Evolutionary conservation across 1,140 invertebrate species (phyloP).

Genomic region (Saxidomus purpurata): DNA sequence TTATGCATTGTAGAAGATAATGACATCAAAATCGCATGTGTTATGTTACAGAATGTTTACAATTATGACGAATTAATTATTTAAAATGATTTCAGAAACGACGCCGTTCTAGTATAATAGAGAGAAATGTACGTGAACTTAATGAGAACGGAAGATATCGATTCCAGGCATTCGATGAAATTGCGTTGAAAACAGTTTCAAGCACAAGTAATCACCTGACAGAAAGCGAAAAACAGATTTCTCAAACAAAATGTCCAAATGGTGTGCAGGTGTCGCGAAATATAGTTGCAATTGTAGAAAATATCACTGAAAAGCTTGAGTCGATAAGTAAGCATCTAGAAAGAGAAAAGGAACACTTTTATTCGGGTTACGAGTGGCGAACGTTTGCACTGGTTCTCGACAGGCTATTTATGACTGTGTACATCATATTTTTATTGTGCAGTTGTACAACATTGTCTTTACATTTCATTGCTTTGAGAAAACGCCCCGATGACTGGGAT

Average conservation of each 20-base stretch:
- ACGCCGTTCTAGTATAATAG: not conserved
- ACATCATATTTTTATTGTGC: conserved; percentile 7
- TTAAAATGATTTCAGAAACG: conserved; percentile 9
- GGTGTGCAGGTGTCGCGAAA: not conserved
- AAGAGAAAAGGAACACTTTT: not conserved
- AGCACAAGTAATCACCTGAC: not conserved
- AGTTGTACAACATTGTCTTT: not conserved
- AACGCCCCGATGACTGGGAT: not conserved
- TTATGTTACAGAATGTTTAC: too few species aligned
- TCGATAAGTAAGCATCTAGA: conserved; percentile 16
- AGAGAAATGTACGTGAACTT: not conserved
- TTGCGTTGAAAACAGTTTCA: not conserved
- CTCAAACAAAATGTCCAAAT: not conserved
- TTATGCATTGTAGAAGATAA: too few species aligned
- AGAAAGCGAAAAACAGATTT: not conserved
- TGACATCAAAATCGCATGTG: too few species aligned
- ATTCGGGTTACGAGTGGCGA: conserved; percentile 20
- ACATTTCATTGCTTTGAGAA: not conserved
- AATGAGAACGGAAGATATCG: not conserved
- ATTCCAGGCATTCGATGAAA: not conserved
- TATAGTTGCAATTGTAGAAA: not conserved
- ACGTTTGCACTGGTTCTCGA: conserved; percentile 39
- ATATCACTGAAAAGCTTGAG: conserved; percentile 17
- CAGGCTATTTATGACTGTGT: conserved; percentile 23
- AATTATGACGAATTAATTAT: too few species aligned